Base-by-base conservation (phyloP, 2,888 invertebrate genomes). In the Myathropa florea region DNA sequence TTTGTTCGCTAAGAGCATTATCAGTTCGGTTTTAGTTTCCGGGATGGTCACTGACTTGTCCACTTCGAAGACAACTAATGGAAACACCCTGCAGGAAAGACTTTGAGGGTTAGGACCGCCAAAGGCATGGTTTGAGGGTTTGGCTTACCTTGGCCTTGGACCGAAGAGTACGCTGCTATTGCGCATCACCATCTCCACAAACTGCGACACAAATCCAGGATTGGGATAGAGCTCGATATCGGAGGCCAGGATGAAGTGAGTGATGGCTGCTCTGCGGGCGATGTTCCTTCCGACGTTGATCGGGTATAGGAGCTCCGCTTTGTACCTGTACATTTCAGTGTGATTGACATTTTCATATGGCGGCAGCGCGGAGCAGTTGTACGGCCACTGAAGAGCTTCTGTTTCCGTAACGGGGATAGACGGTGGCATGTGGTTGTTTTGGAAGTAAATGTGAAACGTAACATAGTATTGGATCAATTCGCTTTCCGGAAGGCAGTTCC, bases 171-270 rank as follows among this genome's bases (percentile, higher is more conserved):
- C 95, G 70, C 94, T 94, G 57, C 92, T 93, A 89, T 96, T 95
- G 82, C 94, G 94, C 3, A 95, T 94, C 67, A 97, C 95, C 96
- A 97, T 96, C 88, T 96, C 95, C 83, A 97, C 93, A 93, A 98
- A 98, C 90, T 95, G 94, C 0, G 94, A 94, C 68, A 96, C 95
- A 86, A 97, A 93, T 88, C 95, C 94, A n/a, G 96, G 95, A 92
- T 95, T 97, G 61, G 97, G 97, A 91, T 97, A 97, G 46, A 98
- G 94, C 92, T 98, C 97, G 89, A 97, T 97, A 91, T 98, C 97
- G 67, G 97, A 96, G 6, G 97, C 95, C 59, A 97, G 94, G 39
- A 97, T 94, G 91, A 95, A 97, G 91, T 96, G 95, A 0, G 97
- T 97, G 63, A 95, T 94, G 0, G 96, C 96, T 39, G 95, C 94